These are phyloP conservation scores for Philereme vetulata DNA, from an alignment of 2,888 invertebrate species.

Conservation along the genomic window DNA sequence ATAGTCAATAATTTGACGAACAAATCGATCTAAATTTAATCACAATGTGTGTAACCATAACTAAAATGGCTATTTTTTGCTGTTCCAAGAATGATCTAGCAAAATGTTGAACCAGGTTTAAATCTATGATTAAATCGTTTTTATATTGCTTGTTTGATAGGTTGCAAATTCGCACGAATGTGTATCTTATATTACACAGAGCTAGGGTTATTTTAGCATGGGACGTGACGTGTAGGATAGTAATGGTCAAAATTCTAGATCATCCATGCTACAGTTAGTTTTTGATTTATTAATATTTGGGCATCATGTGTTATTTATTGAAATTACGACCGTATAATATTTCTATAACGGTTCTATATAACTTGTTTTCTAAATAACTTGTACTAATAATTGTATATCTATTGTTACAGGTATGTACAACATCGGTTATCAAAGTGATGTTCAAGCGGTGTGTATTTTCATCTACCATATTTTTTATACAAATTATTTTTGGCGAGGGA, in stretches of 20 bases:
- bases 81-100: slow-evolving; percentile 47
- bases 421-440: background rate
- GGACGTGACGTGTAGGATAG: background rate
- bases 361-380: slow-evolving; percentile 23
- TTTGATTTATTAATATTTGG: slow-evolving; percentile 29
- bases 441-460: background rate
- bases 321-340: slow-evolving; percentile 33
- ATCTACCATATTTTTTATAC: background rate
- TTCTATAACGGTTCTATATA: slow-evolving; percentile 15
- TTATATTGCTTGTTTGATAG: slow-evolving; percentile 43
- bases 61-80: slow-evolving; percentile 40
- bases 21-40: slow-evolving; percentile 24
- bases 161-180: slow-evolving; percentile 19
- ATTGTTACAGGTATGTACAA: slow-evolving; percentile 48
- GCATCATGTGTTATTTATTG: slow-evolving; percentile 34
- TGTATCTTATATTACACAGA: slow-evolving; percentile 11
- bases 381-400: slow-evolving; percentile 30
- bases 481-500: background rate
- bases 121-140: slow-evolving; percentile 69
- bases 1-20: slow-evolving; percentile 15
- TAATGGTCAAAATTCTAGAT: slow-evolving; percentile 14
- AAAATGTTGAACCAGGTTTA: slow-evolving; percentile 42
- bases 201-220: slow-evolving; percentile 11
- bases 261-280: slow-evolving; percentile 35
- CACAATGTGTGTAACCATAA: slow-evolving; percentile 23